phyloP scores from a whole-genome alignment of 2,888 invertebrate species.

The Thera britannica region DNA sequence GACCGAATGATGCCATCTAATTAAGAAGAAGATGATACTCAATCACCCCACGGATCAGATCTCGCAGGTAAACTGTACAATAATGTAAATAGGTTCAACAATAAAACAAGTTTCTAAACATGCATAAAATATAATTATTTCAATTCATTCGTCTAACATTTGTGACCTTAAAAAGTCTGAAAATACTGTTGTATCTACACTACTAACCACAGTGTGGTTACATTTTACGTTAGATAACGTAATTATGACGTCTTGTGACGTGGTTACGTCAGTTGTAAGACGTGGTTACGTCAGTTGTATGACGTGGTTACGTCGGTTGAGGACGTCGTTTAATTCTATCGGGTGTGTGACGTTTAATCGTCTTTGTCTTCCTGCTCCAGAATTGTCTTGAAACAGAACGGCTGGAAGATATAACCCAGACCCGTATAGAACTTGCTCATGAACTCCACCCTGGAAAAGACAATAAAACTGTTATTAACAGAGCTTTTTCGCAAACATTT shows the following conservation, averaged over 20 bases:
- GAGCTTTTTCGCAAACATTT: no score
- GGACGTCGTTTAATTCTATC: conserved; percentile 15
- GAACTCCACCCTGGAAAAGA: conserved; percentile 93
- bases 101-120: conserved; percentile 60
- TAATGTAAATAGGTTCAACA: conserved; percentile 38
- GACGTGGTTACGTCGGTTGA: conserved; percentile 13
- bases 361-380: conserved; percentile 84
- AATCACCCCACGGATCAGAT: no score
- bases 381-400: conserved; percentile 93
- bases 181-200: conserved; percentile 67
- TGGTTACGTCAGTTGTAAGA: background rate
- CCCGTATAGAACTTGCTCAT: conserved; percentile 97
- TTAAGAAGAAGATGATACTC: no score
- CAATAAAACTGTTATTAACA: background rate
- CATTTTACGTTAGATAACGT: background rate
- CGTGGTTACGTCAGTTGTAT: background rate
- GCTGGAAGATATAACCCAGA: conserved; percentile 92
- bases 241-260: background rate
- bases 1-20: no score
- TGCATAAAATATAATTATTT: conserved; percentile 66
- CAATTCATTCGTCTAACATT: conserved; percentile 53
- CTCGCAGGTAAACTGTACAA: background rate
- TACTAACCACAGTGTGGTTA: conserved; percentile 41
- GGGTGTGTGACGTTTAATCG: conserved; percentile 55
- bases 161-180: conserved; percentile 66